A percentile compares a stretch with the other conserved stretches of the same genome.
Conservation (phyloP, 2,888 invertebrate species). For the Sceliomorpha sp. region DNA sequence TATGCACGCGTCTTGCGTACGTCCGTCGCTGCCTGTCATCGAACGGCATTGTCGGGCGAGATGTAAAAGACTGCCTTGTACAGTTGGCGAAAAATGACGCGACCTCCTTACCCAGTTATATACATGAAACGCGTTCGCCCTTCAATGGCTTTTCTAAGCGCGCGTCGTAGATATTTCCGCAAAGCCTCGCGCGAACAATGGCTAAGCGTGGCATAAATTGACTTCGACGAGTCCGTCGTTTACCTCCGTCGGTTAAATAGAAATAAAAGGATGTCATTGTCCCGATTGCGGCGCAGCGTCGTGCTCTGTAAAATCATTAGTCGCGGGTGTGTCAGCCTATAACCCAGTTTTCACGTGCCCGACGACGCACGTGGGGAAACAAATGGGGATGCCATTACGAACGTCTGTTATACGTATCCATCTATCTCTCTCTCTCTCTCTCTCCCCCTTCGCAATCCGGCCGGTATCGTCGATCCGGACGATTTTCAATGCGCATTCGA, state of each 20-base stretch:
- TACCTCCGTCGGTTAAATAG: constrained; percentile 32
- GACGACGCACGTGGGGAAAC: constrained; percentile 45
- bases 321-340: constrained; percentile 10
- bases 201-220: constrained; percentile 48
- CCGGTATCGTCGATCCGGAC: constrained; percentile 21
- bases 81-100: constrained; percentile 32
- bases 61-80: too few relatives aligned
- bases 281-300: constrained; percentile 19
- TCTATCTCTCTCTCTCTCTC: constrained; percentile 28
- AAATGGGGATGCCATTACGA: constrained; percentile 28
- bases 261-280: constrained; percentile 45
- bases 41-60: too few relatives aligned
- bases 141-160: constrained; percentile 42
- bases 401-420: too few relatives aligned
- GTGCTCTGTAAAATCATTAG: constrained; percentile 25
- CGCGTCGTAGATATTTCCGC: constrained; percentile 42
- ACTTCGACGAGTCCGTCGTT: constrained; percentile 40
- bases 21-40: too few relatives aligned
- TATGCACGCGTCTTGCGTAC: too few relatives aligned
- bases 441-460: too few relatives aligned
- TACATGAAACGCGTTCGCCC: constrained; percentile 45
- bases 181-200: constrained; percentile 43
- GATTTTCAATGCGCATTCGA: constrained; percentile 48
- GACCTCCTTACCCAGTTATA: constrained; percentile 51
- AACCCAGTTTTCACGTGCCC: constrained; percentile 44